A percentile compares a stretch with the other conserved stretches of the same genome.
Evolutionary conservation across 2,113 vertebrate species (phyloP).

Genomic region (Rhipidura dahli): DNA sequence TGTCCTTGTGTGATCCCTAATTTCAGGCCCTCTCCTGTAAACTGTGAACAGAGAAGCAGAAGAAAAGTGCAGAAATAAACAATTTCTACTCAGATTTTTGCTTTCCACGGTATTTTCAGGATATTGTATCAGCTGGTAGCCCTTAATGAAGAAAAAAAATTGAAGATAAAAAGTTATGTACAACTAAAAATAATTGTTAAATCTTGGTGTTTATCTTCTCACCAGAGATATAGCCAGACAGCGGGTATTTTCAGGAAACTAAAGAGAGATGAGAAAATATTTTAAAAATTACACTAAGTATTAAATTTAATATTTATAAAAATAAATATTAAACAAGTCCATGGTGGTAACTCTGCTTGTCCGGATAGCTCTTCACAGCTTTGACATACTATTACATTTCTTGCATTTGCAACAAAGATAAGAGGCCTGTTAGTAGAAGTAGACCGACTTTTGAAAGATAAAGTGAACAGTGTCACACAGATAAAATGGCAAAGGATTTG

Average conservation of each 20-base stretch:
- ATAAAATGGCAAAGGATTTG: neutral
- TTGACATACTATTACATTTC: neutral
- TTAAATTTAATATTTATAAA: neutral
- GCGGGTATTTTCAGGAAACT: neutral
- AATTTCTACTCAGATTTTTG: neutral
- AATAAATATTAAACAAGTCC: neutral
- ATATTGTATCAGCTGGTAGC: neutral
- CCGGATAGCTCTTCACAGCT: neutral
- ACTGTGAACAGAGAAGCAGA: neutral
- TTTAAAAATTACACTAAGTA: no score
- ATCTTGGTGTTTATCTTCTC: neutral
- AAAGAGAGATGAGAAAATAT: neutral
- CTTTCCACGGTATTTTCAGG: neutral
- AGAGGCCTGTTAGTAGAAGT: constrained; percentile 21
- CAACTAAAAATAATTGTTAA: neutral
- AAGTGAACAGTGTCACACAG: neutral
- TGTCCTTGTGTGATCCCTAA: neutral
- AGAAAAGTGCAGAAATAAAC: neutral
- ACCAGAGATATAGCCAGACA: neutral
- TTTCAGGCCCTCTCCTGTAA: neutral
- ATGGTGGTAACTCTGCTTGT: neutral
- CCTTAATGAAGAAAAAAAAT: neutral
- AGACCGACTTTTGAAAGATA: neutral
- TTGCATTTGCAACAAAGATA: neutral
- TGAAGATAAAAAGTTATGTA: neutral